These are phyloP conservation scores for Hesperia comma DNA, from an alignment of 2,888 invertebrate genomes.

Conservation along the genomic window DNA sequence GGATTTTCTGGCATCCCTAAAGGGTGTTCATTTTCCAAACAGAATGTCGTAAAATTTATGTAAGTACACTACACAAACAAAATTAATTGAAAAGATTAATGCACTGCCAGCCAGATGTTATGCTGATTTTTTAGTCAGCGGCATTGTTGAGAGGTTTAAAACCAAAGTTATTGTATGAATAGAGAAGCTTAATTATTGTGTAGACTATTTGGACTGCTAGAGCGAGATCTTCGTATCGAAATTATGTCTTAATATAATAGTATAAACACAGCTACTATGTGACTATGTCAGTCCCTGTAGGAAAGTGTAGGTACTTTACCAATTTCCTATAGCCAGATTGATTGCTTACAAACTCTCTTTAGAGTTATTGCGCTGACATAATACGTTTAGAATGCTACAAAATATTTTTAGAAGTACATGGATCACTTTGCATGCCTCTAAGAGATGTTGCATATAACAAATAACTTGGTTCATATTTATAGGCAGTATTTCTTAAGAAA, in stretches of 20 bases:
- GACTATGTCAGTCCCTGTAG: neutral
- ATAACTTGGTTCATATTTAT: neutral
- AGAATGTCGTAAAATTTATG: neutral
- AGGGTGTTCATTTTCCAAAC: neutral
- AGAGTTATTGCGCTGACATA: neutral
- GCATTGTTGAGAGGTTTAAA: neutral
- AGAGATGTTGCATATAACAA: constrained; percentile 4
- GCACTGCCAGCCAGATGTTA: neutral
- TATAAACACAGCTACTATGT: neutral
- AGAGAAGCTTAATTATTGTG: neutral
- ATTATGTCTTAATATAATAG: neutral
- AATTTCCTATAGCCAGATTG: neutral
- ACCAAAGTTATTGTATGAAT: neutral
- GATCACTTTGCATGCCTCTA: neutral
- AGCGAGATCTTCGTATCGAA: neutral
- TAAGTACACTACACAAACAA: neutral
- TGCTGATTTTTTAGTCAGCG: neutral
- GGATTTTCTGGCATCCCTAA: neutral
- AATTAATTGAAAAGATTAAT: neutral
- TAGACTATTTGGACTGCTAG: neutral
- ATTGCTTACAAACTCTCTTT: neutral
- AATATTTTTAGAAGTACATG: neutral
- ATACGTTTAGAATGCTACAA: neutral
- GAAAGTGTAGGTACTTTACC: neutral
- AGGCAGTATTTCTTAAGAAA: constrained; percentile 4